Evolutionary conservation across 2,113 vertebrate genomes (phyloP).

Genomic region (Geococcyx californianus): DNA sequence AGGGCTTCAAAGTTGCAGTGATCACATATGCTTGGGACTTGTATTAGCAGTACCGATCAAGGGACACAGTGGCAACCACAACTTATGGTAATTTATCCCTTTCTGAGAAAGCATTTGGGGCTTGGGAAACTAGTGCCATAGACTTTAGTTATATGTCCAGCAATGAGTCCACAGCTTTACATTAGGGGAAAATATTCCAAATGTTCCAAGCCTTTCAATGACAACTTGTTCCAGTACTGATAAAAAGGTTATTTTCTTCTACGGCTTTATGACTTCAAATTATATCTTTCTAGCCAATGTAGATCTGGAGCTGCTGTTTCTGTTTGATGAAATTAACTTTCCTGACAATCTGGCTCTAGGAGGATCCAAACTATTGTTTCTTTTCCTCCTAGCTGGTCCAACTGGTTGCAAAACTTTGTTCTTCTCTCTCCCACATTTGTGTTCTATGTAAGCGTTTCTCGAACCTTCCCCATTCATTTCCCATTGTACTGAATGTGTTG

Average conservation of each 20-base stretch:
- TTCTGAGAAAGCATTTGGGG: not conserved
- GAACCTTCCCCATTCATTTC: not conserved
- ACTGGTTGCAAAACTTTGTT: accelerated
- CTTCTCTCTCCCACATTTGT: not conserved
- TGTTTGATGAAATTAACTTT: not conserved
- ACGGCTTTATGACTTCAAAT: not conserved
- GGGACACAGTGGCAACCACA: not conserved
- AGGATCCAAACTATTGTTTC: not conserved
- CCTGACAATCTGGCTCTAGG: not conserved
- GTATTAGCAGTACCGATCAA: not conserved
- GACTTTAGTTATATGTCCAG: not conserved
- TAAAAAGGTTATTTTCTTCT: not conserved
- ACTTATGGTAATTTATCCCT: not conserved
- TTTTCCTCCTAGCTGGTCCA: not conserved
- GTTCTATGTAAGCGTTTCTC: not conserved
- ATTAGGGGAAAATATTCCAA: not conserved
- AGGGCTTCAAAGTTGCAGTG: not conserved
- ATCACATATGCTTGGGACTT: not conserved
- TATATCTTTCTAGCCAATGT: not conserved
- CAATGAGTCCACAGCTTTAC: not conserved
- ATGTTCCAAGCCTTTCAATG: not conserved
- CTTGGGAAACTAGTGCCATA: not conserved
- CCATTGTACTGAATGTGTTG: not conserved
- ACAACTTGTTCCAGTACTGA: not conserved
- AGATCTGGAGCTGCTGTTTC: not conserved